These are phyloP conservation scores for Cryptotermes secundus DNA, from an alignment of 1,140 invertebrate genomes.

Conservation along the genomic window DNA sequence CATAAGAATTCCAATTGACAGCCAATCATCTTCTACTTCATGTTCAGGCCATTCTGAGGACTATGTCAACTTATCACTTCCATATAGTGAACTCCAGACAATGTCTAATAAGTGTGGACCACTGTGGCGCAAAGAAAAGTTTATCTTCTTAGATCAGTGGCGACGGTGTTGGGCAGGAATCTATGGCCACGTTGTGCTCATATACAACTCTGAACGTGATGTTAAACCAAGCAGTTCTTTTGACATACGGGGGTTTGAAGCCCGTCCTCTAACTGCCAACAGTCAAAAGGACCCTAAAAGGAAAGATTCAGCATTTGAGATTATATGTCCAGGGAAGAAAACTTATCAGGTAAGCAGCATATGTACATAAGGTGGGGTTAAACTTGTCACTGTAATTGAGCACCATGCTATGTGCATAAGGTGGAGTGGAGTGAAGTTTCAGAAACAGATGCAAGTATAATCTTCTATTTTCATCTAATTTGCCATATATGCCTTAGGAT, in stretches of 20 bases:
- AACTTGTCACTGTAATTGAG: background rate
- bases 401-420: background rate
- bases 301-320: slow-evolving; percentile 25
- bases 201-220: slow-evolving; percentile 28
- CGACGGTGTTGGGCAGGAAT: slow-evolving; percentile 24
- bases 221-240: slow-evolving; percentile 21
- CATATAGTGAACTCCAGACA: background rate
- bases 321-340: slow-evolving; percentile 33
- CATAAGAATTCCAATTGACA: background rate
- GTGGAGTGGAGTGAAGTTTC: too few species aligned
- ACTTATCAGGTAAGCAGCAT: slow-evolving; percentile 21
- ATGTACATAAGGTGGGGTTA: background rate
- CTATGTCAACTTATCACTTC: background rate
- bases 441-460: too few species aligned
- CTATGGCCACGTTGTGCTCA: background rate
- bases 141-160: slow-evolving; percentile 23
- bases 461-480: too few species aligned
- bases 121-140: slow-evolving; percentile 24
- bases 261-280: background rate
- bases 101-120: slow-evolving; percentile 27
- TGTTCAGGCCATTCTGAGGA: background rate
- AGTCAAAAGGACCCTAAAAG: slow-evolving; percentile 26
- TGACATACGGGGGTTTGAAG: slow-evolving; percentile 23
- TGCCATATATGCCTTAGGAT: too few species aligned
- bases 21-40: background rate